These are phyloP conservation scores for Vultur gryphus DNA, from an alignment of 2,797 vertebrate species.

Conservation along the genomic window DNA sequence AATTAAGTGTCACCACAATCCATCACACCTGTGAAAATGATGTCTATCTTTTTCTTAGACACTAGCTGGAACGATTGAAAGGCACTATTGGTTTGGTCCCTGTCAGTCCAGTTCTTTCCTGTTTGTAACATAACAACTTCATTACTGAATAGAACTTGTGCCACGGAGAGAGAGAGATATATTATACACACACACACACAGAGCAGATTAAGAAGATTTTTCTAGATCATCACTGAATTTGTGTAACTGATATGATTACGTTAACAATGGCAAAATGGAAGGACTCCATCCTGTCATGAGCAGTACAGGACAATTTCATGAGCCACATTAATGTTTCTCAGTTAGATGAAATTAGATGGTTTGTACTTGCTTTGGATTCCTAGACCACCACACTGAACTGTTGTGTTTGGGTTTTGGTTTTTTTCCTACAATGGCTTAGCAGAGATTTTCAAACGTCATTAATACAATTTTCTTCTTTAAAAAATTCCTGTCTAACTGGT, in stretches of 20 bases:
- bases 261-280: neutral
- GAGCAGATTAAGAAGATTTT: neutral
- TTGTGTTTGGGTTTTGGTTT: neutral
- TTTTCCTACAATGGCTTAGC: too few species aligned
- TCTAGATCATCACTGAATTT: neutral
- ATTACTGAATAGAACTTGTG: neutral
- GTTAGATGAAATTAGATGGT: neutral
- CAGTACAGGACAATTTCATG: neutral
- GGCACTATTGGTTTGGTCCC: neutral
- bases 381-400: too few species aligned
- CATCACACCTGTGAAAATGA: neutral
- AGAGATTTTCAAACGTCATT: neutral
- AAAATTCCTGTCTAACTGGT: neutral
- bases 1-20: neutral
- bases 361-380: neutral
- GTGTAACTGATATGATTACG: neutral
- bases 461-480: neutral
- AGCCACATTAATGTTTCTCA: neutral
- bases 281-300: neutral
- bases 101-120: neutral
- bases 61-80: neutral
- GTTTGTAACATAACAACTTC: neutral
- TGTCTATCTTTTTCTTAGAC: neutral
- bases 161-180: neutral
- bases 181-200: rapidly evolving